Base-by-base conservation (phyloP, 2,797 vertebrate genomes). In the Lacerta viridis region DNA sequence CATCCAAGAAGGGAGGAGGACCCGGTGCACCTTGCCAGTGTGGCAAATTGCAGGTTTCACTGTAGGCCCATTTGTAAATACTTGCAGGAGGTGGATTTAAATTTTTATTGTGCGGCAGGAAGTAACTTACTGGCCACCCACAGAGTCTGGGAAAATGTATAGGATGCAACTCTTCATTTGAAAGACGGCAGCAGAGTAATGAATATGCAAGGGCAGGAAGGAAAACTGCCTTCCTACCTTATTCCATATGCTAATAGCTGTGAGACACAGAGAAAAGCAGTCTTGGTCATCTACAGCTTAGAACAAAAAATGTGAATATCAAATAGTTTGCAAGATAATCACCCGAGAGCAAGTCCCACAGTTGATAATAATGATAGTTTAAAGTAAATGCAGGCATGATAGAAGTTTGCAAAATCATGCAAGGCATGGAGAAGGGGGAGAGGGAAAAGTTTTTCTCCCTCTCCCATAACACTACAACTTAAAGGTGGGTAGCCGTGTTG, bases 1-100 rank as follows among this genome's bases (percentile, higher is more conserved):
- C 0, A 7, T 9, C 3, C 10, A 0, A 1, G 2, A 0, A 1
- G 15, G 75, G 29, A 39, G 36, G 71, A 18, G 25, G 33, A 36
- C 39, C n/a, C 25, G 29, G 27, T 0, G 9, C 25, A 36, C 11
- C 1, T 18, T 33, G 17, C 27, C 66, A 39, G 2, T 23, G 17
- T 11, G 43, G 75, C 25, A 74, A 71, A 72, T 36, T 50, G 64
- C 1, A 6, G 72, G 61, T 74, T 55, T 29, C 46, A 17, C 7
- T 23, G 6, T 3, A 13, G 1, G 1, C 55, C 41, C 1, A 33
- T 64, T 13, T 66, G 33, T 9, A 39, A 64, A 39, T 0, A 15
- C 20, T 43, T 33, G 50, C 6, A 43, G 50, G 29, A 59, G 68
- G 23, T 2, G 59, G 29, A n/a, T 11, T 5, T 3, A 41, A 36